Conservation (phyloP, 2,888 invertebrate genomes). For the Synanthedon formicaeformis region DNA sequence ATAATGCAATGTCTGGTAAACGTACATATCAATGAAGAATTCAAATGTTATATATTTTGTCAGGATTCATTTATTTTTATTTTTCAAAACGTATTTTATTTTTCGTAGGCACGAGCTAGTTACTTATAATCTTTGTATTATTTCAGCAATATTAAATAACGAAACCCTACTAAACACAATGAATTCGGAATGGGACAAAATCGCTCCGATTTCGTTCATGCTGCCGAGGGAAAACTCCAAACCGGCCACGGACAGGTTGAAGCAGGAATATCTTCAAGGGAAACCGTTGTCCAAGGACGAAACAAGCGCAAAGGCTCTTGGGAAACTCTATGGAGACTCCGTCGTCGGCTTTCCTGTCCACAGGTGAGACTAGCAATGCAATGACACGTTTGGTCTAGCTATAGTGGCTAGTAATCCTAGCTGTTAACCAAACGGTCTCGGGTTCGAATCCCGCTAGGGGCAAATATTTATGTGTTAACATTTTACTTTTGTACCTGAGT, state of each 20-base stretch:
- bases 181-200: slow-evolving; percentile 70
- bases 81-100: too few relatives aligned
- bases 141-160: slow-evolving; percentile 65
- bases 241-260: slow-evolving; percentile 60
- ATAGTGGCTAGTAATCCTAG: not conserved
- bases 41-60: too few relatives aligned
- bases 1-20: too few relatives aligned
- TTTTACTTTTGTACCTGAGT: too few relatives aligned
- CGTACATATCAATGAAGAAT: too few relatives aligned
- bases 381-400: not conserved
- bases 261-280: slow-evolving; percentile 44
- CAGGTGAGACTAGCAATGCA: slow-evolving; percentile 21
- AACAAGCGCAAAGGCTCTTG: slow-evolving; percentile 38
- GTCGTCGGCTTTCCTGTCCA: slow-evolving; percentile 72
- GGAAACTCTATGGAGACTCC: slow-evolving; percentile 71
- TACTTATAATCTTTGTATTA: too few relatives aligned
- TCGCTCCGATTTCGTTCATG: slow-evolving; percentile 76
- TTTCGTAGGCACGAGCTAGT: too few relatives aligned
- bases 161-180: slow-evolving; percentile 61
- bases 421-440: too few relatives aligned
- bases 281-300: slow-evolving; percentile 39
- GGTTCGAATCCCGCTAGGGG: not conserved
- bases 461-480: not conserved
- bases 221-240: slow-evolving; percentile 67
- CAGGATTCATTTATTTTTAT: too few relatives aligned